Evolutionary conservation across 2,888 invertebrate genomes (phyloP), one percentile per base, ranked within the genome.

Genomic region (Metalampra italica): DNA sequence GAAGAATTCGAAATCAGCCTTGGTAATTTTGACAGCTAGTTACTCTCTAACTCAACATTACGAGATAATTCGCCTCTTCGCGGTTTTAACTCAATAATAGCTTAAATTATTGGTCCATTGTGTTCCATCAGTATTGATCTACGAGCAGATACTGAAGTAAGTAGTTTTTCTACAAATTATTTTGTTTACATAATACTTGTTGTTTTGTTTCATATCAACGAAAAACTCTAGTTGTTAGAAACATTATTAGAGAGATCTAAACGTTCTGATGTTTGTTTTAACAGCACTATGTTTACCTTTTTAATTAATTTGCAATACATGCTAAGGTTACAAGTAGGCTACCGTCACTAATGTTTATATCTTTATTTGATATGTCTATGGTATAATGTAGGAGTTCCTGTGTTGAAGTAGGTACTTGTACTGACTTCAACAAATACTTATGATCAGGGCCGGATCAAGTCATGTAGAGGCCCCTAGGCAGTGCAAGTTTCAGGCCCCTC

Each of bases 121-220:
- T 36, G 13, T 9, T 41, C 36, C 29, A 1, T 29, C 38, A 40
- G 7, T 22, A 9, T 36, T 13, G 13, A 12, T 30, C 5, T 37
- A n/a, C 9, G 9, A 40, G 7, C 45, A 14, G 44, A 44, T 34
- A 46, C 53, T 40, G 40, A 39, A 41, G 63, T 62, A 54, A 64
- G 71, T 72, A 48, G 38, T 15, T 43, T 43, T 43, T 50, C 62
- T 58, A 59, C 50, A 54, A 53, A 45, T 54, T 49, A 42, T 37
- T 53, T 51, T 76, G 80, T 80, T 79, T 80, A 80, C 75, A 80
- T 80, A 80, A 80, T 78, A 73, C 54, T 51, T n/a, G n/a, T 22
- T 3, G n/a, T 22, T 3, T 9, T 39, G 39, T 39, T 39, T 39
- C 15, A 39, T n/a, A 9, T 29, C 11, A 22, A 44, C 29, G 22